These are phyloP conservation scores for Myzus persicae DNA, from an alignment of 1,140 invertebrate genomes.

Conservation along the genomic window DNA sequence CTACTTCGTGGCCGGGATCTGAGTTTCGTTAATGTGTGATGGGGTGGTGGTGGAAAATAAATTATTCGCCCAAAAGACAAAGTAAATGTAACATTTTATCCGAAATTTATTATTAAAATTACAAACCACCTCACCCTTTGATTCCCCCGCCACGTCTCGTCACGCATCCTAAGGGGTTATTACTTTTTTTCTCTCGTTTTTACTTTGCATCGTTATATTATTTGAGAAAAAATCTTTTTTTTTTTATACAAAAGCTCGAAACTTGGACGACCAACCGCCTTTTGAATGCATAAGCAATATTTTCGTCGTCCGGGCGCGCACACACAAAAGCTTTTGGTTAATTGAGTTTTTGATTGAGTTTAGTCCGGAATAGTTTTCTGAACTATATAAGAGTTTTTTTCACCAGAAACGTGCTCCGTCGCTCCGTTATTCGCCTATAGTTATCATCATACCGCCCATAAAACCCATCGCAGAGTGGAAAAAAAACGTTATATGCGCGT, in stretches of 20 bases:
- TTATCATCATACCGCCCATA: not conserved
- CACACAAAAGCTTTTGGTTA: not conserved
- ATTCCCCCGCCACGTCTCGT: not conserved
- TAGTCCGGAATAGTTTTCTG: not conserved
- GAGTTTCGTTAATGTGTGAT: not conserved
- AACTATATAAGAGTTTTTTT: not conserved
- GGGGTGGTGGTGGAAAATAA: not conserved
- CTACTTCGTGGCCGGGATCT: not conserved
- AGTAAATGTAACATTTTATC: slow-evolving; percentile 44
- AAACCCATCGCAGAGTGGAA: not conserved
- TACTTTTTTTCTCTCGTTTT: slow-evolving; percentile 15
- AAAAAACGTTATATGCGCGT: not conserved
- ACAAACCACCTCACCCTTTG: not conserved
- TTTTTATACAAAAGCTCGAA: not conserved
- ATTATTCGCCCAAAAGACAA: slow-evolving; percentile 21
- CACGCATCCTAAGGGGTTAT: not conserved
- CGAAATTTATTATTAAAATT: slow-evolving; percentile 48
- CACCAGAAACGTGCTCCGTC: not conserved
- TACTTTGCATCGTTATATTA: not conserved
- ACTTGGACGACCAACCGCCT: not conserved
- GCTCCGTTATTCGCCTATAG: not conserved
- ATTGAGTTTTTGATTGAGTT: slow-evolving; percentile 35
- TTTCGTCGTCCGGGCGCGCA: not conserved
- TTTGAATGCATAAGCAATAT: slow-evolving; percentile 40
- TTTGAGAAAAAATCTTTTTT: not conserved